Conservation (phyloP, 2,888 invertebrate species). For the Rapana venosa region DNA sequence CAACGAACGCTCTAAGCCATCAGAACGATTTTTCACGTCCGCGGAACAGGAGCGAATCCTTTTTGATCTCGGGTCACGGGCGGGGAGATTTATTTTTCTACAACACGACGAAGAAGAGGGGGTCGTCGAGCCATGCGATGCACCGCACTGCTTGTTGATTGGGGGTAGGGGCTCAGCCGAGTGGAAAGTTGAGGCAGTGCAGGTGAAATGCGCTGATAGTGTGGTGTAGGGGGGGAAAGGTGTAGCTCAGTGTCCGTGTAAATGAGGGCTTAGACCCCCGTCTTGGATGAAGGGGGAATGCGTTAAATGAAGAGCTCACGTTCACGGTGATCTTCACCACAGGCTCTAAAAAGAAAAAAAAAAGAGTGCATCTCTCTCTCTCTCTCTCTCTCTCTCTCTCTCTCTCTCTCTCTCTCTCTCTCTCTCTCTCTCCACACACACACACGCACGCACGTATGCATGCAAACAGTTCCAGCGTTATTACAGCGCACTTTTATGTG, state of each 20-base stretch:
- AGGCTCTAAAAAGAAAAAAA: too few species aligned
- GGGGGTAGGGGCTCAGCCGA: not conserved
- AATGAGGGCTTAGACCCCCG: not conserved
- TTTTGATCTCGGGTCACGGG: conserved; percentile 27
- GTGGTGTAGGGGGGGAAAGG: not conserved
- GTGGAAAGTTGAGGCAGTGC: conserved; percentile 27
- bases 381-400: too few species aligned
- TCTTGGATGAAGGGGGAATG: not conserved
- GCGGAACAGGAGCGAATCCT: not conserved
- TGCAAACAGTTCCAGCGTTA: too few species aligned
- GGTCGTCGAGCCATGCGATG: conserved; percentile 12
- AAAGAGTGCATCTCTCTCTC: too few species aligned
- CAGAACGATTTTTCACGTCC: not conserved
- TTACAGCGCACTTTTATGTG: too few species aligned
- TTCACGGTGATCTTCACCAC: too few species aligned
- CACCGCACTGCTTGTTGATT: conserved; percentile 30
- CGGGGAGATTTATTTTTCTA: conserved; percentile 28
- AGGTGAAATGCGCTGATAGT: not conserved
- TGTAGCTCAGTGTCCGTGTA: not conserved
- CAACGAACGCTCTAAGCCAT: not conserved
- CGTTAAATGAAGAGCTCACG: not conserved
- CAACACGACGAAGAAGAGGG: conserved; percentile 23
- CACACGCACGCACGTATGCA: too few species aligned
- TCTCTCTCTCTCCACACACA: not conserved
- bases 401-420: not conserved